Evolutionary conservation across 2,797 vertebrate genomes (phyloP).

Genomic region (Chiroxiphia lanceolata): DNA sequence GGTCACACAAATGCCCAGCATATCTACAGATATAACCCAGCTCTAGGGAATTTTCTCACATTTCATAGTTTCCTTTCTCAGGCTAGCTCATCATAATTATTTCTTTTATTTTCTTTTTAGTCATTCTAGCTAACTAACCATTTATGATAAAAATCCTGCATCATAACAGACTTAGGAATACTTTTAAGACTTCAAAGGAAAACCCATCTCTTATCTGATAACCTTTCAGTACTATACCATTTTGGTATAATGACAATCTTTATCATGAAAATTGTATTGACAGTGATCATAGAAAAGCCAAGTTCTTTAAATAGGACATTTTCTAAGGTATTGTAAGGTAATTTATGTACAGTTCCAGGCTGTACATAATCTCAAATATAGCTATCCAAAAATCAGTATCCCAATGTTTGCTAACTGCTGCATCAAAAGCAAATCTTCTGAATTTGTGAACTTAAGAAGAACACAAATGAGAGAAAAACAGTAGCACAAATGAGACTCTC

Average conservation of each 20-base stretch:
- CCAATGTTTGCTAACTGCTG: background rate
- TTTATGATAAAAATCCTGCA: background rate
- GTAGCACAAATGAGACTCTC: background rate
- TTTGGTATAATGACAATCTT: background rate
- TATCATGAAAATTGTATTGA: slow-evolving; percentile 20
- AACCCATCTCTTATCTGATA: slow-evolving; percentile 40
- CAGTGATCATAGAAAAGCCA: slow-evolving; percentile 18
- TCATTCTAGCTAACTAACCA: background rate
- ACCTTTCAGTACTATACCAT: background rate
- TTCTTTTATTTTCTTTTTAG: background rate
- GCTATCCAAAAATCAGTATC: background rate
- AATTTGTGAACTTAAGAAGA: background rate
- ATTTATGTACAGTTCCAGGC: background rate
- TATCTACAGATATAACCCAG: background rate
- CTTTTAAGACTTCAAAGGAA: slow-evolving; percentile 4
- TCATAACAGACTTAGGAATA: background rate
- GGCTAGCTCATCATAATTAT: background rate
- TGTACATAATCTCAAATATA: background rate
- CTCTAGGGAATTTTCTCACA: background rate
- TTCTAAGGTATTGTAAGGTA: slow-evolving; percentile 27
- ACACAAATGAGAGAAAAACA: background rate
- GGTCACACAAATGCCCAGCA: background rate
- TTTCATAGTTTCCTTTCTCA: background rate
- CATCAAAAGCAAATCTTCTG: background rate
- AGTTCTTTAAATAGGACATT: background rate